Evolutionary conservation across 2,113 vertebrate species (phyloP), one percentile per base, ranked within the genome.

Genomic region (Dolichotis patagonum): DNA sequence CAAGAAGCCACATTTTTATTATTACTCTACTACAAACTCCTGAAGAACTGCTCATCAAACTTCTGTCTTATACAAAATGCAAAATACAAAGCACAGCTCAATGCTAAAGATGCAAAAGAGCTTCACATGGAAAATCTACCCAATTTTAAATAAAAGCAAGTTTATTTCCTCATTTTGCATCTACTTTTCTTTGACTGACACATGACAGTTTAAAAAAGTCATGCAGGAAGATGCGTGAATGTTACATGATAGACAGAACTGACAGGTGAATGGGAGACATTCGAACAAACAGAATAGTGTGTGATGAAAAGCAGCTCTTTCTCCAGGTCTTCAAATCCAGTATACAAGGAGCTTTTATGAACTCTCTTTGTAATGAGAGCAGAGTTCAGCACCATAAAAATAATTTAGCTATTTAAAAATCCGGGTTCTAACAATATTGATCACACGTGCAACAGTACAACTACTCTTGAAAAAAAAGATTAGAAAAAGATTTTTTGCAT

Each of bases 111-210:
- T 2, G 22, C 14, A 95, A 89, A 80, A 85, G 87, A 84, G 24
- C 22, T 91, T 88, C 93, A 90, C 35, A 95, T 75, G 77, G 73
- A 96, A 98, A 97, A 84, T 67, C 84, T 30, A 92, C 92, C 9
- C 49, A 85, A 90, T 89, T 87, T 92, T 92, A 98, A 98, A 98
- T 90, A 97, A 98, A 97, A 97, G 96, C 38, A 91, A 88, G 80
- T 28, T 97, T 96, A 97, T 96, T 97, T 98, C 97, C 86, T 97
- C 95, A 84, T 32, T 87, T 96, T 85, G 56, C 63, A 96, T 65
- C 81, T 83, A 92, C 87, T 98, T 98, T 92, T 71, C 87, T 96
- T 97, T 98, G 98, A 98, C 58, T 98, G 98, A 97, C 98, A 98
- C 28, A 65, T 32, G 94, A 97, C 91, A 98, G 85, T 96, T 97